Conservation (phyloP, 2,888 invertebrate species). For the Sericinus montela region DNA sequence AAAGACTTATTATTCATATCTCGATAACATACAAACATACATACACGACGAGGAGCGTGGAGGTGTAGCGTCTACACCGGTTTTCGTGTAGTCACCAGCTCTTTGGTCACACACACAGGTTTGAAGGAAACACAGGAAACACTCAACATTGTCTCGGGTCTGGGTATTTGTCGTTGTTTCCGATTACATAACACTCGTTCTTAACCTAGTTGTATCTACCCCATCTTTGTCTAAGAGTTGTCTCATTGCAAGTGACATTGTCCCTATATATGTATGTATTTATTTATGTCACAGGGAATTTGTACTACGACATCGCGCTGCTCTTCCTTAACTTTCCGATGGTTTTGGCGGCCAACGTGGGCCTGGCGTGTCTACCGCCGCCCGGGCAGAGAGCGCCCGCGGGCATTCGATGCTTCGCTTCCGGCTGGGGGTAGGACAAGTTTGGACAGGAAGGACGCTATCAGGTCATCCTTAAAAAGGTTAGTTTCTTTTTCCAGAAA, state of each 20-base stretch:
- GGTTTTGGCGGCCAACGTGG: constrained; percentile 69
- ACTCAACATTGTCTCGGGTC: too few relatives aligned
- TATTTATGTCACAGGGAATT: constrained; percentile 64
- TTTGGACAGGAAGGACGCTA: constrained; percentile 36
- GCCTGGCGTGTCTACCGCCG: constrained; percentile 81
- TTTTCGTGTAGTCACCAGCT: background rate
- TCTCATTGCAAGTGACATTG: too few relatives aligned
- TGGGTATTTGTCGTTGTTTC: too few relatives aligned
- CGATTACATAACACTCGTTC: too few relatives aligned
- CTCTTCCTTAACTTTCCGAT: constrained; percentile 18
- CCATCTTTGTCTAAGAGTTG: too few relatives aligned
- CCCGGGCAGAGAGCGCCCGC: constrained; percentile 33
- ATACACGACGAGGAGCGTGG: too few relatives aligned
- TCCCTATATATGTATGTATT: too few relatives aligned
- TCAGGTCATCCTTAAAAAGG: constrained; percentile 37
- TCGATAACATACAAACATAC: too few relatives aligned
- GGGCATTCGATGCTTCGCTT: constrained; percentile 74
- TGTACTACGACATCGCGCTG: constrained; percentile 29
- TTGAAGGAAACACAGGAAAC: too few relatives aligned
- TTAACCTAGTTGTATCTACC: too few relatives aligned
- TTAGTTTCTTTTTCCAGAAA: constrained; percentile 8
- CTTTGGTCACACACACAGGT: background rate
- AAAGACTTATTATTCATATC: too few relatives aligned
- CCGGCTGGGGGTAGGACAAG: constrained; percentile 83
- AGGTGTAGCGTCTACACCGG: background rate